Percentiles rank a stretch among this genome's conserved stretches.
phyloP scores from a whole-genome alignment of 2,113 vertebrate genomes.

The Orthonyx spaldingii region DNA sequence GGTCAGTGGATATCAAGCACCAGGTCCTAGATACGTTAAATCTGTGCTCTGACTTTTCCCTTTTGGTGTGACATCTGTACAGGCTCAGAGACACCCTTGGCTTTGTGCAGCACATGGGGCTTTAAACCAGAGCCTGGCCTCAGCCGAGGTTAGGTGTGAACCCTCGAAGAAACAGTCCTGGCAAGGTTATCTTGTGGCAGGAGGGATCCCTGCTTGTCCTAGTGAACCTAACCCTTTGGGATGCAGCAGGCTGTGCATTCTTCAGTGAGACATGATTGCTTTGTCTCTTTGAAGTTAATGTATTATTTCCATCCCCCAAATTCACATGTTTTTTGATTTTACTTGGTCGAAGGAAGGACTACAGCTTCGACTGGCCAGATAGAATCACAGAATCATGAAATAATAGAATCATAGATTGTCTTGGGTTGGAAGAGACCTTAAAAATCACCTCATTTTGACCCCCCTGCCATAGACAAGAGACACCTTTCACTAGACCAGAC shows the following conservation, averaged over 20 bases:
- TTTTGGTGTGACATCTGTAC: fast-evolving
- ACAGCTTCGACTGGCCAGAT: background rate
- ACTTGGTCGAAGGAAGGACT: background rate
- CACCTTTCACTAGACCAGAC: background rate
- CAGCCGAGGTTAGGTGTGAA: background rate
- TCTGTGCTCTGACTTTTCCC: background rate
- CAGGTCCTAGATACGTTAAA: background rate
- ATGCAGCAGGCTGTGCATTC: background rate
- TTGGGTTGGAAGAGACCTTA: background rate
- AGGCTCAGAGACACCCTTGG: background rate
- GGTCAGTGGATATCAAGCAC: background rate
- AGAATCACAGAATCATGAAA: background rate
- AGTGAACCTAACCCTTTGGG: background rate
- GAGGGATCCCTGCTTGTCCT: background rate
- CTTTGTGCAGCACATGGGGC: fast-evolving
- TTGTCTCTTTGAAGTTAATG: background rate
- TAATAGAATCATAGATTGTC: background rate
- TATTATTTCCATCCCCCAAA: background rate
- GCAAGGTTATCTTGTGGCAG: background rate
- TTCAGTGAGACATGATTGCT: background rate
- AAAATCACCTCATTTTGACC: background rate
- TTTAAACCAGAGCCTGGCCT: background rate
- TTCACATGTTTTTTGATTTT: background rate
- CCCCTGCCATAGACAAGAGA: background rate
- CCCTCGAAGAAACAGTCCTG: background rate